Evolutionary conservation across 2,113 vertebrate species (phyloP).

Genomic region (Cyanoderma ruficeps): DNA sequence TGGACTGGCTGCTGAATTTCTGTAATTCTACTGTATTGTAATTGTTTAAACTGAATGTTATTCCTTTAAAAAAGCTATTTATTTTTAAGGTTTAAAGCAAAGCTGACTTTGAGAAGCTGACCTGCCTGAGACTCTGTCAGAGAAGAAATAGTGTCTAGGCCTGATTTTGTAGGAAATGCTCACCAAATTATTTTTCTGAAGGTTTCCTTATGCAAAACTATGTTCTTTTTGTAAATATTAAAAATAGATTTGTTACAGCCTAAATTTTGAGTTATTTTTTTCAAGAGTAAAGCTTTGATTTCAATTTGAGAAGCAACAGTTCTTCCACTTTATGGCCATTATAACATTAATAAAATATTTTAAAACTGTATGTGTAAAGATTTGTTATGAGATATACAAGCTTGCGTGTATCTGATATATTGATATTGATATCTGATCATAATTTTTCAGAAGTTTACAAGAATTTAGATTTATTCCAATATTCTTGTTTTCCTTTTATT

Average conservation of each 20-base stretch:
- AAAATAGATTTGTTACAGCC: neutral
- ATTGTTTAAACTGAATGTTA: neutral
- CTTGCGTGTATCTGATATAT: neutral
- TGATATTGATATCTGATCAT: neutral
- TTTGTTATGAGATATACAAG: neutral
- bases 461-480: neutral
- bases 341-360: neutral
- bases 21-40: neutral
- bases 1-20: neutral
- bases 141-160: neutral
- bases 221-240: neutral
- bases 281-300: neutral
- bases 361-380: neutral
- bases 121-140: neutral
- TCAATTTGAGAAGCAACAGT: neutral
- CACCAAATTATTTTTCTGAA: neutral
- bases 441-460: neutral
- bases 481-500: neutral
- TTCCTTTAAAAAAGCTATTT: neutral
- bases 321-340: neutral
- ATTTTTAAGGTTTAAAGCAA: neutral
- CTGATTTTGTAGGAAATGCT: neutral
- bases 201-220: neutral
- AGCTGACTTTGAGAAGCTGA: neutral
- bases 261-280: neutral